Evolutionary conservation across 2,797 vertebrate genomes (phyloP).

Genomic region (Lagorchestes hirsutus): DNA sequence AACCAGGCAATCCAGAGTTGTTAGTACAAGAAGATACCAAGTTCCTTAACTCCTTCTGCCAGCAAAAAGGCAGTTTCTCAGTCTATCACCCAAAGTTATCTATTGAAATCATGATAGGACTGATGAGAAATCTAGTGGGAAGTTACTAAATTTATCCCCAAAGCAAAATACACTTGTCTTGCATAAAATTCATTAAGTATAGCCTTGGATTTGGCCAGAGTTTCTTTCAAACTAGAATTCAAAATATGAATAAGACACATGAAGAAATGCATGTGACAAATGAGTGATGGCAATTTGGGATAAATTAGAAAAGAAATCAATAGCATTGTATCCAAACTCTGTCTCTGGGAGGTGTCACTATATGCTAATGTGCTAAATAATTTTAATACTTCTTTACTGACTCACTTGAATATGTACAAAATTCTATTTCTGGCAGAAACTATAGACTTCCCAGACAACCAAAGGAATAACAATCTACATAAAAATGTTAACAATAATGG

Average conservation of each 20-base stretch:
- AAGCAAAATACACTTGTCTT: neutral
- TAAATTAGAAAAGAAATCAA: slow-evolving; percentile 32
- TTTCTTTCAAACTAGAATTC: slow-evolving; percentile 38
- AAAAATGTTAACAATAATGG: slow-evolving; percentile 41
- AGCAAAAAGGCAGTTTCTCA: neutral
- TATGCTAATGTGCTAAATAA: slow-evolving; percentile 31
- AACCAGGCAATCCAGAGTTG: neutral
- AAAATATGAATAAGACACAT: slow-evolving; percentile 33
- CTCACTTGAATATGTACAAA: neutral
- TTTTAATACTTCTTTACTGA: slow-evolving; percentile 56
- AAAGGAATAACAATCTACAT: neutral
- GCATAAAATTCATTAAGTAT: neutral
- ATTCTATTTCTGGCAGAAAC: slow-evolving; percentile 29
- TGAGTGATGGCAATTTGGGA: slow-evolving; percentile 26
- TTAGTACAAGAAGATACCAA: neutral
- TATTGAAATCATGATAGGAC: neutral
- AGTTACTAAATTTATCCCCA: neutral
- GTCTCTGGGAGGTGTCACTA: slow-evolving; percentile 8
- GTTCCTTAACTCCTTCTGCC: neutral
- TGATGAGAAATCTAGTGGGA: neutral
- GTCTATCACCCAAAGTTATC: neutral
- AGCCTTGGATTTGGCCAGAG: neutral
- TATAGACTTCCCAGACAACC: slow-evolving; percentile 3
- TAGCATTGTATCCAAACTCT: neutral
- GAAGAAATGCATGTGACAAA: neutral